Conservation (phyloP, 1,140 invertebrate genomes). For the Trinorchestia longiramus region DNA sequence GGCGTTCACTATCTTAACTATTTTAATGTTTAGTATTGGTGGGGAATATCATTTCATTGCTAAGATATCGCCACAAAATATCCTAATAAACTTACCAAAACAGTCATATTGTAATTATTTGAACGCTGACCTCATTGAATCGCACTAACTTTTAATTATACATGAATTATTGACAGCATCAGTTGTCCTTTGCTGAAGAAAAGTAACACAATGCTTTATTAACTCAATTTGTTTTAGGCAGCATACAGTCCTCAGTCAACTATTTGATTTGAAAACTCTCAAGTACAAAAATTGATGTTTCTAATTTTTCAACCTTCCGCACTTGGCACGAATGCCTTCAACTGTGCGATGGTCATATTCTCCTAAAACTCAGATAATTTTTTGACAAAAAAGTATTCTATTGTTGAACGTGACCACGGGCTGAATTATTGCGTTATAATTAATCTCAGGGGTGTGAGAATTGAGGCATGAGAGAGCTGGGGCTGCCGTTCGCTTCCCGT, state of each 20-base stretch:
- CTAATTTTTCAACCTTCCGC: too few species aligned
- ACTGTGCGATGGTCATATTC: too few species aligned
- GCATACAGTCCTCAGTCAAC: too few species aligned
- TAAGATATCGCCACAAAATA: too few species aligned
- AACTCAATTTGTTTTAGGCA: too few species aligned
- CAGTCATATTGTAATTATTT: too few species aligned
- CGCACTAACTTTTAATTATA: neutral
- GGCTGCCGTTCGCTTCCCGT: neutral
- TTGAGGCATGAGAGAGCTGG: neutral
- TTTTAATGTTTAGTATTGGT: neutral
- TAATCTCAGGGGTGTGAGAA: conserved; percentile 28
- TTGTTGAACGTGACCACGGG: neutral
- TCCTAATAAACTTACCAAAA: too few species aligned
- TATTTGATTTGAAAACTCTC: too few species aligned
- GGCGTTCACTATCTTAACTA: neutral
- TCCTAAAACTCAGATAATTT: neutral
- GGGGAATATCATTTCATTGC: too few species aligned
- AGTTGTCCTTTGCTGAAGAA: neutral
- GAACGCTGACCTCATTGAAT: too few species aligned
- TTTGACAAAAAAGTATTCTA: neutral
- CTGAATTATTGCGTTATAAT: neutral
- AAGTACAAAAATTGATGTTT: too few species aligned
- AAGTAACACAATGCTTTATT: neutral
- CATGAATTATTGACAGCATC: neutral
- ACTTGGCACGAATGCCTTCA: too few species aligned